Percentiles rank a stretch among this genome's conserved stretches.
Evolutionary conservation across 1,140 invertebrate species (phyloP).

Genomic region (Rhizoglyphus robini): DNA sequence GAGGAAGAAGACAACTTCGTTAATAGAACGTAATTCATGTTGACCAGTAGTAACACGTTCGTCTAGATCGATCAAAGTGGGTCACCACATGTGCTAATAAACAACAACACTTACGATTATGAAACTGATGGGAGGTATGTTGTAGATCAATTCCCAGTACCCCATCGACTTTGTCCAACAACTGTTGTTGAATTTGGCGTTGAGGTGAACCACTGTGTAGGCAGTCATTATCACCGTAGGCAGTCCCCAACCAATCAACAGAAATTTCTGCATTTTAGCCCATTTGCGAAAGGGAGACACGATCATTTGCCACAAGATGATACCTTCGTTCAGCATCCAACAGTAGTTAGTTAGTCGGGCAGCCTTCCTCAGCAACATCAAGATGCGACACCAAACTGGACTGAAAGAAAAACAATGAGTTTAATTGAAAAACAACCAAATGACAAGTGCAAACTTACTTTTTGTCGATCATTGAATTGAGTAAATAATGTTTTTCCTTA

Average conservation of each 20-base stretch:
- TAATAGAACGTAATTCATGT: conserved; percentile 24
- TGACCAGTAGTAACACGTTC: conserved; percentile 23
- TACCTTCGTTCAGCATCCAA: conserved; percentile 47
- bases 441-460: conserved; percentile 13
- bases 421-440: neutral
- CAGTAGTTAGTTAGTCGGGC: conserved; percentile 42
- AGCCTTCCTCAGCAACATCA: conserved; percentile 30
- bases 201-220: conserved; percentile 19
- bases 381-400: conserved; percentile 22
- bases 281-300: conserved; percentile 41
- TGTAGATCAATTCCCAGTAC: conserved; percentile 15
- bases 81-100: neutral
- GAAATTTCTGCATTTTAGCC: conserved; percentile 37
- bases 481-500: conserved; percentile 12
- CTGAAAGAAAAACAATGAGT: neutral
- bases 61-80: conserved; percentile 14
- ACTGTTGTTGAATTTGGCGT: conserved; percentile 9
- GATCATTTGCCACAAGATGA: conserved; percentile 41
- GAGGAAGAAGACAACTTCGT: conserved; percentile 22
- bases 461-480: conserved; percentile 15
- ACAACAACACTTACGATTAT: conserved; percentile 15
- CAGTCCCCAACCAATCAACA: conserved; percentile 42
- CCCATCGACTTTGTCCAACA: conserved; percentile 23
- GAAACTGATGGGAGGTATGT: conserved; percentile 1
- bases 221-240: conserved; percentile 18